phyloP scores from a whole-genome alignment of 1,140 invertebrate species.

The Megalopta genalis region DNA sequence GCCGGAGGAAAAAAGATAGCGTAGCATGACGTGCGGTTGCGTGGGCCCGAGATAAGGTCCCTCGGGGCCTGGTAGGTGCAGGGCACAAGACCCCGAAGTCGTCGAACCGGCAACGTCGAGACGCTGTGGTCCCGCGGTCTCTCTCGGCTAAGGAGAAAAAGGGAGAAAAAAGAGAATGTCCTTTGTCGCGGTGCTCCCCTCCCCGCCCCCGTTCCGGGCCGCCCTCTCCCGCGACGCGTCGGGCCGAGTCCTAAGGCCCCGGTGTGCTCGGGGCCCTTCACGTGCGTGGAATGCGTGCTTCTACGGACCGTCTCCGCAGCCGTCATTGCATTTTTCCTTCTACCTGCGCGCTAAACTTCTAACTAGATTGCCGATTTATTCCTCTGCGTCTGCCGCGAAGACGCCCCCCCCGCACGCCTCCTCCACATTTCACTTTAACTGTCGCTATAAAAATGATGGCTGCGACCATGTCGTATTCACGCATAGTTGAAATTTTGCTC shows the following conservation, averaged over 20 bases:
- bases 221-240: constrained; percentile 43
- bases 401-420: no score
- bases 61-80: constrained; percentile 26
- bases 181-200: constrained; percentile 68
- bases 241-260: constrained; percentile 53
- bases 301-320: constrained; percentile 1
- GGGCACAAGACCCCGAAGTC: constrained; percentile 52
- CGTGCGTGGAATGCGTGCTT: constrained; percentile 65
- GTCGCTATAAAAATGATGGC: no score
- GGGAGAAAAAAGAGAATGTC: constrained; percentile 68
- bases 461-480: no score
- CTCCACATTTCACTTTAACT: no score
- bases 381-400: no score
- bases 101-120: constrained; percentile 70
- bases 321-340: constrained; percentile 17
- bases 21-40: constrained; percentile 40
- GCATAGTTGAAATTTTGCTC: no score
- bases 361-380: neutral
- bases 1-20: constrained; percentile 34
- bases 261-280: constrained; percentile 46
- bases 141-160: constrained; percentile 56
- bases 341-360: neutral
- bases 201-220: constrained; percentile 17
- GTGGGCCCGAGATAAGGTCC: constrained; percentile 51
- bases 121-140: constrained; percentile 61